Percentiles rank a stretch among this genome's conserved stretches.
Evolutionary conservation across 2,888 invertebrate genomes (phyloP).

Genomic region (Ischnus inquisitorius): DNA sequence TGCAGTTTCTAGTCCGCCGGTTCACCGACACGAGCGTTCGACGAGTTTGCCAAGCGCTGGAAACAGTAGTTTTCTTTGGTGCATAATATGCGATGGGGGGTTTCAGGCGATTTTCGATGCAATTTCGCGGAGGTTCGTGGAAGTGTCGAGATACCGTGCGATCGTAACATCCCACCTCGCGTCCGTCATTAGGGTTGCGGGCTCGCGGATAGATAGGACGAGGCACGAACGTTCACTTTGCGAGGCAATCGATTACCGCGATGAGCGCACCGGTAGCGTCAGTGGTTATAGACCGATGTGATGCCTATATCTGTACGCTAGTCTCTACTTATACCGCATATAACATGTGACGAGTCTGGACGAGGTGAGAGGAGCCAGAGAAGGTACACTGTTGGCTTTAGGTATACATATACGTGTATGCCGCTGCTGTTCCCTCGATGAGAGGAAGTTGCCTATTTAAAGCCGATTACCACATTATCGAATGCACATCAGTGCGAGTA

Average conservation of each 20-base stretch:
- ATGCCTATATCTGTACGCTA: constrained; percentile 1
- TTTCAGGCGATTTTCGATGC: constrained; percentile 26
- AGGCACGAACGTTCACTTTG: constrained; percentile 58
- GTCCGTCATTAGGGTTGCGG: constrained; percentile 7
- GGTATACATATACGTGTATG: neutral
- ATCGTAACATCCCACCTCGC: constrained; percentile 26
- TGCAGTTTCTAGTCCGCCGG: neutral
- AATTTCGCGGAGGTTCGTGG: constrained; percentile 23
- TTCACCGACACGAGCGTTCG: neutral
- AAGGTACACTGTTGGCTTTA: neutral
- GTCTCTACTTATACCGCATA: constrained; percentile 6
- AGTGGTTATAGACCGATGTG: constrained; percentile 16
- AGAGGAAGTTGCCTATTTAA: constrained; percentile 58
- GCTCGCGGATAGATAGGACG: neutral
- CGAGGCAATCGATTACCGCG: constrained; percentile 61
- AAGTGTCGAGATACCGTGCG: constrained; percentile 21
- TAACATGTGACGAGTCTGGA: neutral
- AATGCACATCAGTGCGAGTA: constrained; percentile 22
- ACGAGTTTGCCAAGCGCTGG: neutral
- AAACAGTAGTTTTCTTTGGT: neutral
- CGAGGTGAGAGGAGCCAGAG: neutral
- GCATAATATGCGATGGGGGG: neutral
- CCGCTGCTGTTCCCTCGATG: constrained; percentile 17
- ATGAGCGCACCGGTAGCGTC: constrained; percentile 54
- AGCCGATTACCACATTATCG: constrained; percentile 52